Evolutionary conservation across 2,888 invertebrate genomes (phyloP), one percentile per base, ranked within the genome.

Genomic region (Entomobrya proxima): DNA sequence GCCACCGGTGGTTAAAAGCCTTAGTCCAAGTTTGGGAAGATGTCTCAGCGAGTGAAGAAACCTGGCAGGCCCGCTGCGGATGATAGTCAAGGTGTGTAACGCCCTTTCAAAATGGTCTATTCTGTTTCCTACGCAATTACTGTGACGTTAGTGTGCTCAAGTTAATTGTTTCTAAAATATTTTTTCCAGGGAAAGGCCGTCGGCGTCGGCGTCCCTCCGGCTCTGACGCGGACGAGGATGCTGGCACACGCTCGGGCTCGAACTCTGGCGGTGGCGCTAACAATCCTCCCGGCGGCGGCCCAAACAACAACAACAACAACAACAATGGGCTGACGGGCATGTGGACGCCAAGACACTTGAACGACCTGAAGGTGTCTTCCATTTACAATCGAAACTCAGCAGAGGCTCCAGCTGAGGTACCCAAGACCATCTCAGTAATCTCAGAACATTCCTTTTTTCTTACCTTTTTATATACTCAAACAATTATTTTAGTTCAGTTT

Each of bases 301-400:
- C n/a, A n/a, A n/a, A n/a, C n/a, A n/a, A n/a, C n/a, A n/a, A n/a
- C n/a, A n/a, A n/a, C n/a, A n/a, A n/a, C n/a, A n/a, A n/a, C n/a
- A n/a, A n/a, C 92, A 91, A 92, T 92, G 89, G 90, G 50, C 87
- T 90, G 72, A 79, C 88, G 44, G 88, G 90, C 40, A 89, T 90
- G 89, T 97, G 96, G 97, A 96, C 96, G 92, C 95, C 96, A 91
- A 94, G 96, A 91, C 95, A 96, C 91, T 94, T 95, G 91, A 95
- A 95, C 92, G 97, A 97, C 93, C 95, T 97, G 92, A 97, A 96
- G 93, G 95, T 95, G 93, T 95, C 95, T 91, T 95, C 96, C 92
- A 97, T 97, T 92, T 97, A 97, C 93, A 97, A 97, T 92, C 94
- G 93, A 89, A 93, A 92, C 84, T 92, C 93, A 72, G 92, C 92